A percentile compares a stretch with the other conserved stretches of the same genome.
phyloP scores from a whole-genome alignment of 2,113 vertebrate species.

The Anolis carolinensis region DNA sequence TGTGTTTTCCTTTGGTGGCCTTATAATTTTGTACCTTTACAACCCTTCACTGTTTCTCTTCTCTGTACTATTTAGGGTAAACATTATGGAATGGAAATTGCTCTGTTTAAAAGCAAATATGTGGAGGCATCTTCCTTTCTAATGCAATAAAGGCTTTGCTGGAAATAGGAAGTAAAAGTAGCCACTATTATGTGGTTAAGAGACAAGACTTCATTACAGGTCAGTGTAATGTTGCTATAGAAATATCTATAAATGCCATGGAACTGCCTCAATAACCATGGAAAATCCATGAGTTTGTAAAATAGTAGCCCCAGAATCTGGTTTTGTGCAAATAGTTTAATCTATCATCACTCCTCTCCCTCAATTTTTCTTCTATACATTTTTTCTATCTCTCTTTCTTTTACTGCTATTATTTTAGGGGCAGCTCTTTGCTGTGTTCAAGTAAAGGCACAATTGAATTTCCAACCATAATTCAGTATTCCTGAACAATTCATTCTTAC shows the following conservation, averaged over 20 bases:
- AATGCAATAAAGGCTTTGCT: neutral
- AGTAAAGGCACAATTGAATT: neutral
- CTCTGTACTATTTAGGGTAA: neutral
- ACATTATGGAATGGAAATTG: neutral
- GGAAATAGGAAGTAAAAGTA: neutral
- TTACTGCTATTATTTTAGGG: neutral
- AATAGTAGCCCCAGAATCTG: neutral
- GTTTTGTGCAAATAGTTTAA: neutral
- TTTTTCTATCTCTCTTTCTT: neutral
- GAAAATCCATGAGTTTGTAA: slow-evolving; percentile 23
- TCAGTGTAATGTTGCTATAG: neutral
- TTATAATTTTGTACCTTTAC: neutral
- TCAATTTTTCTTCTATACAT: neutral
- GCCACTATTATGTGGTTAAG: neutral
- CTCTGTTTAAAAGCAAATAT: neutral
- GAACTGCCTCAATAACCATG: neutral
- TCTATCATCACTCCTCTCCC: neutral
- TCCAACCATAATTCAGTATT: neutral
- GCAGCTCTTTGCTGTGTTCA: neutral
- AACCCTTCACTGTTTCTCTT: neutral
- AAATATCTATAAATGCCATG: slow-evolving; percentile 42
- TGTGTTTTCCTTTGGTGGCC: neutral
- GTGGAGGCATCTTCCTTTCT: neutral
- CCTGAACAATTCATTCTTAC: neutral
- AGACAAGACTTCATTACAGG: neutral